Base-by-base conservation (phyloP, 2,888 invertebrate genomes). In the Chrysotoxum bicinctum region DNA sequence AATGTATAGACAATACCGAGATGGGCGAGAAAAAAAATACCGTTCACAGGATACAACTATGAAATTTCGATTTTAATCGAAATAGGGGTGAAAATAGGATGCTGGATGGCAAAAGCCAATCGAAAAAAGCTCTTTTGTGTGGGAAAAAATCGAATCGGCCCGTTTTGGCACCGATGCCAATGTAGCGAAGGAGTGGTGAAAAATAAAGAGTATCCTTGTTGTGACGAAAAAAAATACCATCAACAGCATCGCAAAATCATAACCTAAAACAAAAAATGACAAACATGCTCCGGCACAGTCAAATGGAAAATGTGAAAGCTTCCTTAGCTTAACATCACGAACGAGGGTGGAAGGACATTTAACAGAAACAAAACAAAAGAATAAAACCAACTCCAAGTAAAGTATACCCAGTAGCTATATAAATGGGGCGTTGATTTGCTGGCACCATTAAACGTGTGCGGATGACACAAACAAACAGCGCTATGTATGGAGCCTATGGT, bases 341-440 rank as follows among this genome's bases (percentile, higher is more conserved):
- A 26, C 23, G 23, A 72, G 84, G 60, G 77, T 72, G 72, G 43
- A 70, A 75, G 77, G 66, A 69, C 54, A 69, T 56, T 56, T 54
- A 54, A 40, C 48, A 12, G 45, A 45, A 68, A 43, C 48, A 37
- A 45, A 68, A 43, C 50, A 45, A 50, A 12, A 56, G n/a, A n/a
- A n/a, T n/a, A n/a, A 69, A 45, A 26, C 19, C 48, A 68, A 56
- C 52, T 56, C 66, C 60, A 60, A 83, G 60, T 60, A 37, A 58
- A 58, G 74, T 75, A n/a, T n/a, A 72, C 81, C 66, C 84, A 85
- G 84, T 85, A 85, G 76, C 85, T 73, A 45, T 64, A 73, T 64
- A 73, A 81, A 85, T 77, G 81, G 84, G 85, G 85, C 85, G 85
- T 85, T 85, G 85, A 85, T 85, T 85, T 76, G 73, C 76, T 66